Evolutionary conservation across 1,140 invertebrate species (phyloP).

Genomic region (Sarcophaga peregrina): DNA sequence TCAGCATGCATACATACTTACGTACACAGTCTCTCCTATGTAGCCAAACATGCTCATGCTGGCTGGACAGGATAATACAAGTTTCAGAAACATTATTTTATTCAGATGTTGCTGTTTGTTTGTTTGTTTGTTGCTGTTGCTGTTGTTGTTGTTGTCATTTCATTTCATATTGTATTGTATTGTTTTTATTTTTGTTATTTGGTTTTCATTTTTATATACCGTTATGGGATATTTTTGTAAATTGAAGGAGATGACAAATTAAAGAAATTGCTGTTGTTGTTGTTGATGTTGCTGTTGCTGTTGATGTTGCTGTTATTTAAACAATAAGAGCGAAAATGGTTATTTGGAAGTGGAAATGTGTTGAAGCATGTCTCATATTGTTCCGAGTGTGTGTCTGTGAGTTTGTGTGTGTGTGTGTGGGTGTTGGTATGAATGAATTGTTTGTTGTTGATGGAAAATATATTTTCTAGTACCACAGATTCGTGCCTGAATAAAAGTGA

Average conservation of each 20-base stretch:
- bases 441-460: background rate
- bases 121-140: too few relatives aligned
- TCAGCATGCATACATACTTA: background rate
- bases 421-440: background rate
- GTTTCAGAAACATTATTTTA: conserved; percentile 9
- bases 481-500: background rate
- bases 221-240: conserved; percentile 27
- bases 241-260: conserved; percentile 40
- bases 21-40: too few relatives aligned
- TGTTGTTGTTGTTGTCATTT: too few relatives aligned
- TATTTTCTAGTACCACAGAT: background rate
- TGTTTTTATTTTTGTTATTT: background rate
- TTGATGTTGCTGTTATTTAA: conserved; percentile 5
- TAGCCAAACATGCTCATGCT: conserved; percentile 1
- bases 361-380: background rate
- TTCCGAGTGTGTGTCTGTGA: background rate
- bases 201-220: background rate
- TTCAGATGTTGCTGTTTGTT: background rate
- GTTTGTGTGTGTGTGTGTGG: background rate
- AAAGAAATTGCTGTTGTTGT: conserved; percentile 7
- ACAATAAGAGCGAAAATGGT: background rate
- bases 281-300: background rate
- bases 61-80: background rate
- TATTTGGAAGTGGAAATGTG: background rate
- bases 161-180: too few relatives aligned